Evolutionary conservation across 92 coral and sea anemone genomes (phyloP), one percentile per base, ranked within the genome.

Genomic region (Hydrozoanthus gracilis): DNA sequence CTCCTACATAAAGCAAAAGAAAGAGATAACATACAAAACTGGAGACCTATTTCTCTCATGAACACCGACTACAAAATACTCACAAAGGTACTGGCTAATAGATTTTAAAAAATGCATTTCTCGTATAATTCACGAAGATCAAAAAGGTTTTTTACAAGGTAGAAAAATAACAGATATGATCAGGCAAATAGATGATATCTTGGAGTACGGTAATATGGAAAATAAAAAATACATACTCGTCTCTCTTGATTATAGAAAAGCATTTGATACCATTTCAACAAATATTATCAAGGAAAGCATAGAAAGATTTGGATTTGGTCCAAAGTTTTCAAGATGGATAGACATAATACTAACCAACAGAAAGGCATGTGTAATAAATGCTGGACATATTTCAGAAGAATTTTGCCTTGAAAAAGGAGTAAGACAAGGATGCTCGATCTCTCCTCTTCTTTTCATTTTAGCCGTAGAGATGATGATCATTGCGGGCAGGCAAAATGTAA

Each of bases 1-100:
- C 71, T 66, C 71, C 35, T 66, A 66, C 71, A 66, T 66, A 66
- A 66, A 66, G 71, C 71, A 66, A 66, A 66, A 15, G 71, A 66
- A 66, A 66, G 71, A 66, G 71, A 66, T 66, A 66, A 66, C 71
- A 66, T 66, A 66, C 71, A 66, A 66, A 66, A 66, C 71, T 66
- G 71, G 71, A 66, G 71, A 66, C 71, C 71, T 66, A 66, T 66
- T 15, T 66, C 71, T 66, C 71, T 66, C 35, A 66, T 66, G 71
- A 66, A 66, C 71, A 66, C 71, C 71, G 71, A 66, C 71, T 66
- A 66, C 71, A 66, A 66, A 66, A 66, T 66, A 66, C 71, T 66
- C 71, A 66, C 71, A 66, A 66, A 66, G 35, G 71, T 66, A 66
- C 71, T 66, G 71, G 71, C 71, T 66, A 66, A 66, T 66, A 66